These are phyloP conservation scores for Macaria notata DNA, from an alignment of 2,888 invertebrate genomes.

Conservation along the genomic window DNA sequence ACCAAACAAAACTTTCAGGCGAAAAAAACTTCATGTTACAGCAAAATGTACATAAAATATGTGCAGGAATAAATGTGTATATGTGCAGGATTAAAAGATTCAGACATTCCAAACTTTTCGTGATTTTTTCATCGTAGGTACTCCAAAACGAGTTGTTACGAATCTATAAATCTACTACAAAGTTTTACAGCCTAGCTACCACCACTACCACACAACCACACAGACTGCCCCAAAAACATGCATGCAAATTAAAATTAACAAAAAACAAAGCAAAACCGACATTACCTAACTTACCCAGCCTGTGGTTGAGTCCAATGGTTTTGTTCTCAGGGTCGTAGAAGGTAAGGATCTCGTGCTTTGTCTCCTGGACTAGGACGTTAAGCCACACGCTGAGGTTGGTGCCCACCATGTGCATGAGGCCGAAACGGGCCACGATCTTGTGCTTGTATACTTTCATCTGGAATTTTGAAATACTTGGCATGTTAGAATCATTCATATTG, in stretches of 20 bases:
- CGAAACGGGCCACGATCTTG: constrained; percentile 95
- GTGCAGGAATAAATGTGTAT: no score
- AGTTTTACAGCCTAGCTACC: no score
- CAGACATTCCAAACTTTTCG: no score
- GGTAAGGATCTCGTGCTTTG: constrained; percentile 96
- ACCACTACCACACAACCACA: no score
- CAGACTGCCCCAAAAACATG: background rate
- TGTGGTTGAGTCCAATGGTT: constrained; percentile 89
- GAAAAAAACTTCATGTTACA: no score
- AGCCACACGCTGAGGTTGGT: constrained; percentile 99
- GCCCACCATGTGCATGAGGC: constrained; percentile 99
- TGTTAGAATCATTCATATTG: no score
- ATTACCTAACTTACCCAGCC: constrained; percentile 82
- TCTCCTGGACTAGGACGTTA: constrained; percentile 96
- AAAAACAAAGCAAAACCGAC: constrained; percentile 4
- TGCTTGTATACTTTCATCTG: constrained; percentile 96
- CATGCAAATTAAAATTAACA: background rate
- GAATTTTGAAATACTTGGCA: constrained; percentile 17
- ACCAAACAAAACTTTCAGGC: no score
- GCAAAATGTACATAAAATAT: no score
- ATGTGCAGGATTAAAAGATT: no score
- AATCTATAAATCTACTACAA: no score
- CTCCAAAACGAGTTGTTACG: no score
- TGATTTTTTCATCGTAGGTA: no score
- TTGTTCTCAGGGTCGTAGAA: constrained; percentile 95